These are phyloP conservation scores for Machimus rusticus DNA, from an alignment of 2,888 invertebrate species.

Conservation along the genomic window DNA sequence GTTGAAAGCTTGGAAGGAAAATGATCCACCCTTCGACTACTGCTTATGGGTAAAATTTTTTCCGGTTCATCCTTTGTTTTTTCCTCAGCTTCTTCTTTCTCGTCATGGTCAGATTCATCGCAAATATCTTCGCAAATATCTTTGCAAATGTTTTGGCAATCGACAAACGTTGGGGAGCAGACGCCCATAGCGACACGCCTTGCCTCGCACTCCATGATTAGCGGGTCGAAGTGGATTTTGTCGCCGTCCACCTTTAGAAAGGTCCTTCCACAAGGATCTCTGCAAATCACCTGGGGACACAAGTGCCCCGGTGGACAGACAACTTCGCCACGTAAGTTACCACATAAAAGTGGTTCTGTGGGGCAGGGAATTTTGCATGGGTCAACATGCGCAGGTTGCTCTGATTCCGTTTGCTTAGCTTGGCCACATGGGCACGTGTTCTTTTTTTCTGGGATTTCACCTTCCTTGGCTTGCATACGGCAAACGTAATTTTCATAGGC, in stretches of 20 bases:
- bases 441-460: not conserved
- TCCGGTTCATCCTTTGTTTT: not conserved
- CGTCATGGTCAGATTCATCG: not conserved
- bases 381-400: not conserved
- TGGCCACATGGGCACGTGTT: not conserved
- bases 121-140: not conserved
- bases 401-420: not conserved
- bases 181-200: not conserved
- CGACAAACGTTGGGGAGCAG: not conserved
- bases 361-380: not conserved
- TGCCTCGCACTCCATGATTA: not conserved
- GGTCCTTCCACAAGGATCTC: not conserved
- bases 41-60: too few relatives aligned
- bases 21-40: not conserved
- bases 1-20: not conserved
- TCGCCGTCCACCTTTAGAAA: conserved; percentile 1
- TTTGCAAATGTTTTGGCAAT: not conserved
- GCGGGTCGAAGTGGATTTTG: not conserved
- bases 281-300: not conserved
- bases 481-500: conserved; percentile 8
- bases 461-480: not conserved
- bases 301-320: not conserved
- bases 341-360: not conserved
- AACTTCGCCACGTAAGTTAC: not conserved
- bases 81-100: not conserved